phyloP scores from a whole-genome alignment of 2,888 invertebrate genomes.

The Epinotia demarniana region DNA sequence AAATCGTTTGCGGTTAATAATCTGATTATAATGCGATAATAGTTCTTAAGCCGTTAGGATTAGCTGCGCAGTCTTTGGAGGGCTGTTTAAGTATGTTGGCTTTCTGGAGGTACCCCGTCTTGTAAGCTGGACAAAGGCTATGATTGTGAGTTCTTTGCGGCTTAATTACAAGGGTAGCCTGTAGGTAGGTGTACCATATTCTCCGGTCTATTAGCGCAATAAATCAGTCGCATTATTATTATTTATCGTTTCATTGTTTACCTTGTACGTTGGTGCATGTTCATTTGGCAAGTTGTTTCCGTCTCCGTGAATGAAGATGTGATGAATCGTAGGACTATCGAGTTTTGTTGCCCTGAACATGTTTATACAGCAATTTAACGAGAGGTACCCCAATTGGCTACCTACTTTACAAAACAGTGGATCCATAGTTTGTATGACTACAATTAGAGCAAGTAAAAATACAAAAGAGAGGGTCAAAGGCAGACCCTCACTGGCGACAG shows the following conservation, averaged over 20 bases:
- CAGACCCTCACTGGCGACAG: too few relatives aligned
- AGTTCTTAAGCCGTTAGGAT: conserved; percentile 44
- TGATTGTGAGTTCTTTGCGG: conserved; percentile 63
- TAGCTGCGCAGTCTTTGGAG: conserved; percentile 43
- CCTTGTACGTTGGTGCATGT: conserved; percentile 23
- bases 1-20: conserved; percentile 34
- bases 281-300: conserved; percentile 5
- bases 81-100: conserved; percentile 48
- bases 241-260: conserved; percentile 54
- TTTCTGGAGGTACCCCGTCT: conserved; percentile 57
- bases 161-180: conserved; percentile 65
- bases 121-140: conserved; percentile 65
- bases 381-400: too few relatives aligned
- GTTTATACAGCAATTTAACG: too few relatives aligned
- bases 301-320: conserved; percentile 28
- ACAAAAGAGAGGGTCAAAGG: too few relatives aligned
- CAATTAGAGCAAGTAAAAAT: too few relatives aligned
- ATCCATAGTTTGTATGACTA: too few relatives aligned
- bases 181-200: conserved; percentile 56
- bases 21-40: conserved; percentile 9
- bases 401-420: too few relatives aligned
- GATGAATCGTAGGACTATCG: not conserved
- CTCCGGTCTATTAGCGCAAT: conserved; percentile 35
- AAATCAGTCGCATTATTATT: conserved; percentile 39
- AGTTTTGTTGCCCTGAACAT: too few relatives aligned